phyloP scores from a whole-genome alignment of 2,888 invertebrate genomes.

The Xylota sylvarum region DNA sequence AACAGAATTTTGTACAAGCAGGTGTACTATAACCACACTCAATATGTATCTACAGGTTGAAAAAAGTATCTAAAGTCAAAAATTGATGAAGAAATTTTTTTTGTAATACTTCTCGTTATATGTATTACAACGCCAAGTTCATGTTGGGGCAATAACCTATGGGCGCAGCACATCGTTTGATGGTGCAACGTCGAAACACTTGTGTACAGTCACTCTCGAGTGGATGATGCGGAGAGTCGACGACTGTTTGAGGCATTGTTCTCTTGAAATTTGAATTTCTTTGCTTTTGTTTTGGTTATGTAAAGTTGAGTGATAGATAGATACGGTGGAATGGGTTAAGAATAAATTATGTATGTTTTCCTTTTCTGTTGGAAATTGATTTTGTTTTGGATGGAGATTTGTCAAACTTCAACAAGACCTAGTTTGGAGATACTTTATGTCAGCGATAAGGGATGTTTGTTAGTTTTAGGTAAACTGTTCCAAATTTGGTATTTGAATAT shows the following conservation, averaged over 20 bases:
- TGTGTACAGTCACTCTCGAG: slow-evolving; percentile 21
- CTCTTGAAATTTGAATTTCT: slow-evolving; percentile 7
- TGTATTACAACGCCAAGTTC: slow-evolving; percentile 36
- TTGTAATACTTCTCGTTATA: background rate
- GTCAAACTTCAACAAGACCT: slow-evolving; percentile 11
- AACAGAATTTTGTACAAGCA: slow-evolving; percentile 1
- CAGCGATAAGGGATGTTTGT: slow-evolving; percentile 7
- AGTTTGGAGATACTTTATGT: slow-evolving; percentile 6
- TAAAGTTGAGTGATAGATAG: slow-evolving; percentile 35
- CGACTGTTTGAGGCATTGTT: too few species aligned
- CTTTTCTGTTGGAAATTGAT: slow-evolving; percentile 29
- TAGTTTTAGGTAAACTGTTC: slow-evolving; percentile 1
- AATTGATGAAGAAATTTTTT: background rate
- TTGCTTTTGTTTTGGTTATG: slow-evolving; percentile 42
- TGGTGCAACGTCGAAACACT: slow-evolving; percentile 37
- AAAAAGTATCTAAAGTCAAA: background rate
- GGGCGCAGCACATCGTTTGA: slow-evolving; percentile 19
- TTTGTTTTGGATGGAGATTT: slow-evolving; percentile 1
- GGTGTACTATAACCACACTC: slow-evolving; percentile 8
- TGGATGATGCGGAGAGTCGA: background rate
- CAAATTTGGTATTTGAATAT: background rate
- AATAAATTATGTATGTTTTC: slow-evolving; percentile 40
- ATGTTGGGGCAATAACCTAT: slow-evolving; percentile 44
- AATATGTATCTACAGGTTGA: slow-evolving; percentile 43
- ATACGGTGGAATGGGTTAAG: slow-evolving; percentile 32